phyloP scores from a whole-genome alignment of 2,113 vertebrate species.

The Malurus elegans region DNA sequence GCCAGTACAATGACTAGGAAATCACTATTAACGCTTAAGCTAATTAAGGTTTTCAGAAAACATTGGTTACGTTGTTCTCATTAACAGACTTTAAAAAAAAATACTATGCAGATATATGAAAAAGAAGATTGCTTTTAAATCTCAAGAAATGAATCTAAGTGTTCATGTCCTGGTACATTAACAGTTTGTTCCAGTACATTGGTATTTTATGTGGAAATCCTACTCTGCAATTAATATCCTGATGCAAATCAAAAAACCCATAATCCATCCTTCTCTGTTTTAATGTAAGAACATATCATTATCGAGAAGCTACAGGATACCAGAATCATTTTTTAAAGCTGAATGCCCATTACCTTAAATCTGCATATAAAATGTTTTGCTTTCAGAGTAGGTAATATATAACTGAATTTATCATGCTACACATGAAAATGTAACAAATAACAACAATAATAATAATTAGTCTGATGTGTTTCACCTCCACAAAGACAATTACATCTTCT shows the following conservation, averaged over 20 bases:
- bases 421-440: slow-evolving; percentile 59
- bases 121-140: slow-evolving; percentile 71
- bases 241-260: slow-evolving; percentile 78
- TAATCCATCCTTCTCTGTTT: slow-evolving; percentile 78
- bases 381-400: slow-evolving; percentile 66
- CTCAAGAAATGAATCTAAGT: slow-evolving; percentile 72
- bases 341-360: slow-evolving; percentile 79
- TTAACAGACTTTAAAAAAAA: slow-evolving; percentile 51
- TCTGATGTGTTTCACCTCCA: slow-evolving; percentile 34
- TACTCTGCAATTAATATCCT: slow-evolving; percentile 81
- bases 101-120: slow-evolving; percentile 49
- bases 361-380: slow-evolving; percentile 72
- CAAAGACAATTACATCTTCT: slow-evolving; percentile 39
- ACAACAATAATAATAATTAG: not conserved
- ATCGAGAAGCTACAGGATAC: slow-evolving; percentile 77
- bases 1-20: slow-evolving; percentile 63
- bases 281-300: slow-evolving; percentile 76
- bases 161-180: slow-evolving; percentile 81
- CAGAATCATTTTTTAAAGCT: slow-evolving; percentile 75
- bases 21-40: slow-evolving; percentile 64
- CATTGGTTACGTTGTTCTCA: slow-evolving; percentile 53
- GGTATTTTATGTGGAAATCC: slow-evolving; percentile 79
- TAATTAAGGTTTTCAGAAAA: slow-evolving; percentile 75
- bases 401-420: slow-evolving; percentile 48
- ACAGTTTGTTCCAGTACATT: slow-evolving; percentile 82